Base-by-base conservation (phyloP, 2,888 invertebrate genomes). In the Macroteleia sp. region DNA sequence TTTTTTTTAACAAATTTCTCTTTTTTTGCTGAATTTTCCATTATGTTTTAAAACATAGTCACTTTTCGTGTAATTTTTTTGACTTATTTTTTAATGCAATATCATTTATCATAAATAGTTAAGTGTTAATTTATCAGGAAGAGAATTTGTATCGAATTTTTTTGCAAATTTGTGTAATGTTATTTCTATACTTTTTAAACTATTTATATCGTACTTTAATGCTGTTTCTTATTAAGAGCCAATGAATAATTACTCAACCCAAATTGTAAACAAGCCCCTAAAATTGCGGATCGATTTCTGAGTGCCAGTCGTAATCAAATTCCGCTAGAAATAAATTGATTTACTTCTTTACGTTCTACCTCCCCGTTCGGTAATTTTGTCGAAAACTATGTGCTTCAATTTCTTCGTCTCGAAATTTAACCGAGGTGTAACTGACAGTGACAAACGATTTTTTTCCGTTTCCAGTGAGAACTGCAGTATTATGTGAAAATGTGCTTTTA, bases 261-360 rank as follows among this genome's bases (percentile, higher is more conserved):
- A 42, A 42, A 42, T 42, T 42, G 42, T 42, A 42, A 42, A 22
- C 42, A 42, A 42, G 20, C 42, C 12, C 8, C 42, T n/a, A 42
- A 50, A 50, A 50, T 12, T 32, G 50, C 16, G 34, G 20, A 30
- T 30, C 32, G 19, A 32, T 50, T 32, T 50, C 12, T 0, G 8
- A 32, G 19, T 32, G 32, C 32, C 19, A 50, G 4, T 19, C n/a
- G 50, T 32, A 50, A 50, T 32, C 20, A 42, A 19, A n/a, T 42
- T n/a, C n/a, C 42, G 20, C 20, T 20, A 42, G 6, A 42, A 20
- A 2, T 9, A 10, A 19, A 50, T n/a, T 34, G 50, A 50, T 50
- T 32, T 32, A 19, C 32, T 19, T 50, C 32, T 50, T 50, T 50
- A 50, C 50, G 19, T 32, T 32, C 19, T 6, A 34, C 50, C 20